Base-by-base conservation (phyloP, 2,888 invertebrate species). In the Gymnocheta viridis region DNA sequence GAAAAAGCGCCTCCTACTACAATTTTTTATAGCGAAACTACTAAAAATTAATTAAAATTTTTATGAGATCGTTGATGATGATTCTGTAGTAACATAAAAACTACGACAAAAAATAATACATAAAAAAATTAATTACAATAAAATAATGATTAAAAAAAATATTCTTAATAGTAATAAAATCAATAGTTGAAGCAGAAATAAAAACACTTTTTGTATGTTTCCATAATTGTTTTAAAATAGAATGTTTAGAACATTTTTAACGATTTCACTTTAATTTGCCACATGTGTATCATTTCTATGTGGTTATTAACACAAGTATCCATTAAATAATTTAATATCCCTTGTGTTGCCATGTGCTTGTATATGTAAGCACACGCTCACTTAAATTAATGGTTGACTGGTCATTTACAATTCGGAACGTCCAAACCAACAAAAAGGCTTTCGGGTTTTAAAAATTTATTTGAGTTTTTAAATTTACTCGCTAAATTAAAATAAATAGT, bases 241-340 rank as follows among this genome's bases (percentile, higher is more conserved):
- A n/a, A n/a, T n/a, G n/a, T 67, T 67, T 35, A 38, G n/a, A 67
- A 67, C 24, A 24, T 0, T 32, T 32, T 49, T 49, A 35, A 49
- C 49, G 19, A 51, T 29, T 49, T 49, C 4, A 49, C 4, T 49
- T 66, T 35, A 22, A 49, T 49, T 22, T 66, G 66, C 47, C 32
- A 24, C 51, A 35, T 67, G 24, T 51, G 38, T 38, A 22, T 24
- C n/a, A 22, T 32, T 19, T 67, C 32, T 24, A 9, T 41, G 24
- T 32, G 17, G 12, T 17, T 47, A 4, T 64, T 17, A 44, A 44
- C 27, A n/a, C 22, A 41, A 62, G 24, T 10, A 62, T 41, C 22
- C 19, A 47, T 47, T 47, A 47, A 47, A 24, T n/a, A 51, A 9
- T 1, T 27, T 64, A 3, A 14, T 5, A 49, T 49, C 49, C 19